Evolutionary conservation across 2,113 vertebrate genomes (phyloP).

Genomic region (Otocyon megalotis): DNA sequence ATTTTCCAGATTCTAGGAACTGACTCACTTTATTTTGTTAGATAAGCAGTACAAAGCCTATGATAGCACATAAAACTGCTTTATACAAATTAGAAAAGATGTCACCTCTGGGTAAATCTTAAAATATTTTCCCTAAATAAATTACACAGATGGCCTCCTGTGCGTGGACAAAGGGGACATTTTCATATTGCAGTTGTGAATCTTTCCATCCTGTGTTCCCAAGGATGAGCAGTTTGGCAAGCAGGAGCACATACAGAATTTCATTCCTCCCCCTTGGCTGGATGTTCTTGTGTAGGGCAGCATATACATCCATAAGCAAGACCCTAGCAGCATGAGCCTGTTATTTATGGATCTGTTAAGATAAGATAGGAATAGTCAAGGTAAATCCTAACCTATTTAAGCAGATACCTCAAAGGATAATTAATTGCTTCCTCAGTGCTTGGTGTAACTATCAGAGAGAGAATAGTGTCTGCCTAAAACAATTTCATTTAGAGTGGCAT

Average conservation of each 20-base stretch:
- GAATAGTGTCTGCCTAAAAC: not conserved
- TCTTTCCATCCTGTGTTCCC: not conserved
- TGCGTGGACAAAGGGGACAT: not conserved
- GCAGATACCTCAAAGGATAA: not conserved
- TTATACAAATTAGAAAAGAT: not conserved
- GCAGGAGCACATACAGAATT: not conserved
- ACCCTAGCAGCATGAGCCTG: not conserved
- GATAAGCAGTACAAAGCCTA: not conserved
- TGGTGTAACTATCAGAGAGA: not conserved
- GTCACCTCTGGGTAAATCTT: not conserved
- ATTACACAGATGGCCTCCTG: not conserved
- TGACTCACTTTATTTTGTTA: not conserved
- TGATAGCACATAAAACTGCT: not conserved
- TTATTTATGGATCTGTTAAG: not conserved
- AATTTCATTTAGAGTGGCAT: conserved; percentile 42
- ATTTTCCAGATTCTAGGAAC: not conserved
- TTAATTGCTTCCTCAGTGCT: not conserved
- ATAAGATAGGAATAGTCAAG: not conserved
- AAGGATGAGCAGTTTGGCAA: not conserved
- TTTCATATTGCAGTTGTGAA: not conserved
- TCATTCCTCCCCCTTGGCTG: not conserved
- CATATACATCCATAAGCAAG: not conserved
- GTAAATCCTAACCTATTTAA: not conserved
- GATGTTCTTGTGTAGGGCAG: not conserved
- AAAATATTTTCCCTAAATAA: not conserved